phyloP scores from a whole-genome alignment of 2,113 vertebrate species.

The Eurypyga helias region DNA sequence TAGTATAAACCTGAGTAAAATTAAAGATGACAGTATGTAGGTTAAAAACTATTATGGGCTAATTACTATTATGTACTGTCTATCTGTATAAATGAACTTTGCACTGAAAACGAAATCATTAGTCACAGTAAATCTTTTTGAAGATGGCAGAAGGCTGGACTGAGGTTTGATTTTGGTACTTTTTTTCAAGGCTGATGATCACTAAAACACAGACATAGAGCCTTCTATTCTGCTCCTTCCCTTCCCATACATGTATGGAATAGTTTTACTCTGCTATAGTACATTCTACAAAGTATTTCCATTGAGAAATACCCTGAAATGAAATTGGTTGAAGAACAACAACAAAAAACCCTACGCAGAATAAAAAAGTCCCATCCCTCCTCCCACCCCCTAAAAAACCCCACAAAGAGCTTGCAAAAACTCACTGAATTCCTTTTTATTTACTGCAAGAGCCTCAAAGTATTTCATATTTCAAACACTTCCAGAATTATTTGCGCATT shows the following conservation, averaged over 20 bases:
- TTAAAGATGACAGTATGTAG: background rate
- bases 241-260: background rate
- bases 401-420: background rate
- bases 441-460: background rate
- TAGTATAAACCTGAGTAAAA: background rate
- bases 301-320: background rate
- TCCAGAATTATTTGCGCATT: background rate
- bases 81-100: background rate
- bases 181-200: background rate
- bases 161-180: background rate
- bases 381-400: background rate
- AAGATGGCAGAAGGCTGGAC: background rate
- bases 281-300: background rate
- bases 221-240: background rate
- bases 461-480: background rate
- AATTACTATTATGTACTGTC: background rate
- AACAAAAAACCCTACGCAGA: background rate
- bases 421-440: background rate
- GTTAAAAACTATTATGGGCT: background rate
- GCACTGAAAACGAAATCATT: background rate
- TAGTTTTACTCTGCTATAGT: background rate
- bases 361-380: background rate
- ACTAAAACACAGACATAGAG: background rate
- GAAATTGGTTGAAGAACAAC: background rate
- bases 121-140: background rate